phyloP scores from a whole-genome alignment of 2,888 invertebrate species.

The Eristalis intricaria region DNA sequence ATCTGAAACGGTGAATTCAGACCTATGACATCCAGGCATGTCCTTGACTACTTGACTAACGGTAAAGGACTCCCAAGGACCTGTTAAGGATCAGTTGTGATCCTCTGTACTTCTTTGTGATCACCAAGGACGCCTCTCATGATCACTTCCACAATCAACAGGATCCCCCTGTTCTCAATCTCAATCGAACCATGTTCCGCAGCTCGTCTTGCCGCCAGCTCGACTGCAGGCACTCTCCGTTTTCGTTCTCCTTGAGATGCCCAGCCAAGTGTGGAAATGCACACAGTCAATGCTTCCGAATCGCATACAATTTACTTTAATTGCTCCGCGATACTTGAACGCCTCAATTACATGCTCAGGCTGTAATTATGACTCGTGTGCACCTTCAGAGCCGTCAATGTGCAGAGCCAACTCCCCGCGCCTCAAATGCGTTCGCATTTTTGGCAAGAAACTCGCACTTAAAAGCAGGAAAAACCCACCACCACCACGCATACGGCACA shows the following conservation, averaged over 20 bases:
- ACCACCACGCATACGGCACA: not conserved
- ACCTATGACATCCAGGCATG: too few relatives aligned
- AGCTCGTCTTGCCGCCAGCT: not conserved
- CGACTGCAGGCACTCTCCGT: not conserved
- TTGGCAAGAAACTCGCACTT: conserved; percentile 15
- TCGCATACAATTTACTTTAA: not conserved
- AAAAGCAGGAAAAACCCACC: conserved; percentile 6
- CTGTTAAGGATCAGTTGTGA: too few relatives aligned
- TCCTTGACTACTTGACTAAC: too few relatives aligned
- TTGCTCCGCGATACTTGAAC: not conserved
- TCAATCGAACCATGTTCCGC: too few relatives aligned
- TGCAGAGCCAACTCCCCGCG: not conserved
- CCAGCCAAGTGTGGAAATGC: conserved; percentile 22
- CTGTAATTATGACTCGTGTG: not conserved
- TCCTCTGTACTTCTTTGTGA: too few relatives aligned
- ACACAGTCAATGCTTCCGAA: not conserved
- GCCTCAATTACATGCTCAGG: not conserved
- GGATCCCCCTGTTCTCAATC: too few relatives aligned
- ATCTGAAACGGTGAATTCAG: too few relatives aligned
- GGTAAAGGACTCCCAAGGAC: too few relatives aligned
- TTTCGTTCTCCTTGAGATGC: conserved; percentile 12
- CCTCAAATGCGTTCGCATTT: conserved; percentile 18
- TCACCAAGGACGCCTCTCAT: too few relatives aligned
- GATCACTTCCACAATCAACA: too few relatives aligned
- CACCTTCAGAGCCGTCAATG: conserved; percentile 12